Evolutionary conservation across 2,113 vertebrate species (phyloP).

Genomic region (Nycticebus coucang): DNA sequence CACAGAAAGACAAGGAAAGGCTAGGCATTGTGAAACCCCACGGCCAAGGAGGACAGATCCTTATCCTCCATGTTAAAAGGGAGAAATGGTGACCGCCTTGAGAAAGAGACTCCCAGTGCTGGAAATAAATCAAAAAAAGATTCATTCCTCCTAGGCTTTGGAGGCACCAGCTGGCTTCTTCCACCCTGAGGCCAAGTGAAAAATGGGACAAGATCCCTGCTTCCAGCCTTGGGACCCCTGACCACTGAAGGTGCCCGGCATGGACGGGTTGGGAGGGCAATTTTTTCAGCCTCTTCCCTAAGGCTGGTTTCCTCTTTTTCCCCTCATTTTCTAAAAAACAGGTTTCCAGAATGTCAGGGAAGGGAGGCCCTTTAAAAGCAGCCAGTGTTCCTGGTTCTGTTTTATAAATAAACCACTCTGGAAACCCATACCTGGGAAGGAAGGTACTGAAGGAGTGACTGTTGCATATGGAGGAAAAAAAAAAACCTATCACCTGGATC

Average conservation of each 20-base stretch:
- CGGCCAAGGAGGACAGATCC: neutral
- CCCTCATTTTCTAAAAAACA: neutral
- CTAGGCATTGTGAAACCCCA: neutral
- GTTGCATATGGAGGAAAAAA: fast-evolving
- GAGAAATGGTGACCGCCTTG: neutral
- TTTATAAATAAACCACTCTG: neutral
- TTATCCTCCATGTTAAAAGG: neutral
- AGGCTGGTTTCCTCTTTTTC: neutral
- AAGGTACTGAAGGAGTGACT: neutral
- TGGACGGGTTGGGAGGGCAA: fast-evolving
- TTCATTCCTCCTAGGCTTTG: neutral
- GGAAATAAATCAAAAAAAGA: neutral
- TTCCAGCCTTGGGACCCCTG: neutral
- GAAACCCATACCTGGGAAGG: neutral
- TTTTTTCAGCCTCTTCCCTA: neutral
- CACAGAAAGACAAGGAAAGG: neutral
- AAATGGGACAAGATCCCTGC: neutral
- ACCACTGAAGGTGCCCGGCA: fast-evolving
- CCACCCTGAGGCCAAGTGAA: neutral
- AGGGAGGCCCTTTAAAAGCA: neutral
- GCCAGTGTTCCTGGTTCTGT: neutral
- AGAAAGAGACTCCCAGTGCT: neutral
- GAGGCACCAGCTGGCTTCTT: neutral
- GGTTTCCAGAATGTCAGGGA: neutral
- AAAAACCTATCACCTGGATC: neutral